Evolutionary conservation across 1,140 invertebrate species (phyloP).

Genomic region (Popillia japonica): DNA sequence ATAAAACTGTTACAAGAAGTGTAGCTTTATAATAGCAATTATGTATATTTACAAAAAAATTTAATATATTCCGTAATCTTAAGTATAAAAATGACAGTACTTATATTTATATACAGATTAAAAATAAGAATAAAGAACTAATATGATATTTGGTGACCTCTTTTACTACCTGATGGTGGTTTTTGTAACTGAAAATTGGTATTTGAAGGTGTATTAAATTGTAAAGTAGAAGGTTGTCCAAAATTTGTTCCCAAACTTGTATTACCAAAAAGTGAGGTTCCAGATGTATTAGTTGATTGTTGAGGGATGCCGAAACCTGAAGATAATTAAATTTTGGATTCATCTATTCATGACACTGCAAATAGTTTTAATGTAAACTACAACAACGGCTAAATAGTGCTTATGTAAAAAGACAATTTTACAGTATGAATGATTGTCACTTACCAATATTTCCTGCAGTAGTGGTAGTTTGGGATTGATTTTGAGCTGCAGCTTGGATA

Average conservation of each 20-base stretch:
- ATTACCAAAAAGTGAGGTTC: slow-evolving; percentile 17
- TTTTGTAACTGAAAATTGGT: slow-evolving; percentile 74
- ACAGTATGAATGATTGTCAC: neutral
- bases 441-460: slow-evolving; percentile 8
- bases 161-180: slow-evolving; percentile 74
- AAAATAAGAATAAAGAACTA: slow-evolving; percentile 8
- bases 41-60: neutral
- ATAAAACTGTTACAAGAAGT: neutral
- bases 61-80: slow-evolving; percentile 22
- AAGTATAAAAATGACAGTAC: slow-evolving; percentile 24
- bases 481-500: slow-evolving; percentile 30
- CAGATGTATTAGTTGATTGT: neutral
- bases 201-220: slow-evolving; percentile 38
- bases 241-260: slow-evolving; percentile 14
- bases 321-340: slow-evolving; percentile 31
- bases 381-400: neutral
- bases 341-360: slow-evolving; percentile 29
- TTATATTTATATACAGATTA: slow-evolving; percentile 24
- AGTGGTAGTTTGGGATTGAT: slow-evolving; percentile 28
- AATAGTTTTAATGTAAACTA: slow-evolving; percentile 31
- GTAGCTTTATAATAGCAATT: slow-evolving; percentile 1
- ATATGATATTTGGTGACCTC: slow-evolving; percentile 65
- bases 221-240: slow-evolving; percentile 26
- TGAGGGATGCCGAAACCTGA: slow-evolving; percentile 9
- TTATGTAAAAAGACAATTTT: neutral